A percentile compares a stretch with the other conserved stretches of the same genome.
phyloP scores from a whole-genome alignment of 2,888 invertebrate genomes.

The Lasioglossum morio region DNA sequence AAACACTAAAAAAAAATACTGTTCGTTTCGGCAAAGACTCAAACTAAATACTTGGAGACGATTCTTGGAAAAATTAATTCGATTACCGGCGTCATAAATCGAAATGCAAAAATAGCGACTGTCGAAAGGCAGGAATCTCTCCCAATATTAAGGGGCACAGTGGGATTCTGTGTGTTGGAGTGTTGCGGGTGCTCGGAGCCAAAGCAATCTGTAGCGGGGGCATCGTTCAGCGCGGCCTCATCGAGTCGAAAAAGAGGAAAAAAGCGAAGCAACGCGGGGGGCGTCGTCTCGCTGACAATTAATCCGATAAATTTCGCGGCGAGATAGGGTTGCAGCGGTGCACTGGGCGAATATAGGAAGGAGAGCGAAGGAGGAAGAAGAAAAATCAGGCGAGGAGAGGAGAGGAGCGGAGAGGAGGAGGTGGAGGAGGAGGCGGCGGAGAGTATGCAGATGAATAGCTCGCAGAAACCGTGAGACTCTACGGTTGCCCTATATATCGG shows the following conservation, averaged over 20 bases:
- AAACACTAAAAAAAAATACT: background rate
- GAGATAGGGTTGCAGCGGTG: constrained; percentile 43
- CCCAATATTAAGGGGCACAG: background rate
- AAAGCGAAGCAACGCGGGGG: background rate
- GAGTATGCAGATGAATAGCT: constrained; percentile 84
- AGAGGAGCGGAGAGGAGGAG: constrained; percentile 39
- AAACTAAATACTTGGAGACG: background rate
- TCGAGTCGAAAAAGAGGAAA: constrained; percentile 4
- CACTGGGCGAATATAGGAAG: constrained; percentile 33
- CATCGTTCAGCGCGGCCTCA: background rate
- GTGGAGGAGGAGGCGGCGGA: constrained; percentile 54
- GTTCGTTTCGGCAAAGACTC: background rate
- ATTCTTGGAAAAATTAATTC: too few species aligned
- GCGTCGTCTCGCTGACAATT: constrained; percentile 51
- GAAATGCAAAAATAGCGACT: background rate
- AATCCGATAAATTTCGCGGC: constrained; percentile 58
- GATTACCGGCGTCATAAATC: background rate
- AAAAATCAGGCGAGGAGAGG: constrained; percentile 33
- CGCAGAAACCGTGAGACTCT: constrained; percentile 84
- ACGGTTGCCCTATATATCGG: constrained; percentile 84
- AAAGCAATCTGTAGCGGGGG: background rate
- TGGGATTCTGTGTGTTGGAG: background rate
- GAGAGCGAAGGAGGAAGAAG: constrained; percentile 47
- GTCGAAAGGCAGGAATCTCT: background rate
- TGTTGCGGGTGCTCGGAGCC: background rate